Base-by-base conservation (phyloP, 2,113 vertebrate genomes). In the Melanostigma gelatinosum region DNA sequence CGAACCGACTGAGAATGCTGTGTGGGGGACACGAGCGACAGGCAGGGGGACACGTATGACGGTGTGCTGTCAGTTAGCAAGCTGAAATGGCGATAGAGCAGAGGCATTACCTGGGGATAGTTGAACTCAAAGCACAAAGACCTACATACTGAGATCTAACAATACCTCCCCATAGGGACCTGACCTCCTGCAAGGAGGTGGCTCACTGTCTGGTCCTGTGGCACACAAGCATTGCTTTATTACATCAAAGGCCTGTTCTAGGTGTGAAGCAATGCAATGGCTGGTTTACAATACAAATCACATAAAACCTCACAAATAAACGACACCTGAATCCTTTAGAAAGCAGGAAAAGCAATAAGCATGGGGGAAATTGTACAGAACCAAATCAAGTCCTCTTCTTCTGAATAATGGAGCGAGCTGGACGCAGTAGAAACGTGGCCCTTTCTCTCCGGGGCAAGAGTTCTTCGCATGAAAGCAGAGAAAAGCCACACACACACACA, bases 311-410 rank as follows among this genome's bases (percentile, higher is more conserved):
- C 38, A 3, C 22, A 55, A 27, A 63, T 3, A 58, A 75, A 58
- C 52, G 55, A 77, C 79, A 89, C 60, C 78, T 72, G 83, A 88
- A 82, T 79, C 62, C 72, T 86, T 85, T 10, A 68, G 55, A 80
- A 32, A 58, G 61, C 70, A 88, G 83, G 90, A 88, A 79, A 60
- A 13, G 57, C 57, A 48, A 40, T 57, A 66, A 83, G 72, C 38
- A 64, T 18, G 55, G 74, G 24, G 24, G 73, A 79, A 69, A 84
- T 29, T 58, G 77, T 44, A 89, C 44, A 84, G 88, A 91, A 86
- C 80, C 75, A 87, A 90, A 92, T 89, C 86, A 91, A 87, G 83
- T 62, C 83, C 87, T 83, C 79, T 88, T 86, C 85, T 88, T 88
- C 50, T 87, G 61, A 89, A 88, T 92, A 89, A 89, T 86, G 74